Percentiles rank a stretch among this genome's conserved stretches.
Conservation (phyloP, 2,888 invertebrate genomes). For the Brachypalpus laphriformis region DNA sequence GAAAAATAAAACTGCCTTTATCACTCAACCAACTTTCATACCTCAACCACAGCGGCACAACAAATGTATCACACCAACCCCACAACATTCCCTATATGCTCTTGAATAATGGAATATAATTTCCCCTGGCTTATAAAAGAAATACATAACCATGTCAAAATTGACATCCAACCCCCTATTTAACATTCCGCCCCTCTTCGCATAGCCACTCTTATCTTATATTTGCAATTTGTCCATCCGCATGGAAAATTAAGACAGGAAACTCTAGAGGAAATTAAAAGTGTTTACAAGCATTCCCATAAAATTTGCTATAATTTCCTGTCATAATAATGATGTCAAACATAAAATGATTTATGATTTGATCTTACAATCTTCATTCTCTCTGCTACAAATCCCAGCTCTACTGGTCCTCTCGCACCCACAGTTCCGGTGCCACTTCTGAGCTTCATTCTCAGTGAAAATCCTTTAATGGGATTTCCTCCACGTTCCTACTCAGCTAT, state of each 20-base stretch:
- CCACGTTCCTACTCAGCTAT: background rate
- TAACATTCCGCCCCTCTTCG: background rate
- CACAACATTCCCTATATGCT: too few species aligned
- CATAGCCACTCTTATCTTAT: background rate
- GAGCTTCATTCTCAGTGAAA: conserved; percentile 4
- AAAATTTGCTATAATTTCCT: conserved; percentile 69
- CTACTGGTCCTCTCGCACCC: background rate
- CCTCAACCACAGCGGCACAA: too few species aligned
- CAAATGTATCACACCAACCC: too few species aligned
- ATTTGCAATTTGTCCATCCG: conserved; percentile 30
- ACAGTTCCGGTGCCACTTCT: background rate
- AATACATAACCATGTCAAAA: background rate
- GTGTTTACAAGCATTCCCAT: conserved; percentile 57
- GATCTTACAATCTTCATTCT: conserved; percentile 8
- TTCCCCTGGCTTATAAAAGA: background rate
- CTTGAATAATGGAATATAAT: conserved; percentile 12
- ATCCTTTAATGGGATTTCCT: conserved; percentile 37
- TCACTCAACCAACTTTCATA: too few species aligned
- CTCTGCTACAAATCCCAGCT: background rate
- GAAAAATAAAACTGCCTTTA: too few species aligned
- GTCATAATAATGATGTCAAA: conserved; percentile 56
- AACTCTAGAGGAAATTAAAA: conserved; percentile 67
- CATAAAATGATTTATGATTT: conserved; percentile 60
- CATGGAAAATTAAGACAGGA: conserved; percentile 18
- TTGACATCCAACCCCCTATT: conserved; percentile 6